Evolutionary conservation across 2,797 vertebrate genomes (phyloP).

Genomic region (Scolopax bukidnonensis): DNA sequence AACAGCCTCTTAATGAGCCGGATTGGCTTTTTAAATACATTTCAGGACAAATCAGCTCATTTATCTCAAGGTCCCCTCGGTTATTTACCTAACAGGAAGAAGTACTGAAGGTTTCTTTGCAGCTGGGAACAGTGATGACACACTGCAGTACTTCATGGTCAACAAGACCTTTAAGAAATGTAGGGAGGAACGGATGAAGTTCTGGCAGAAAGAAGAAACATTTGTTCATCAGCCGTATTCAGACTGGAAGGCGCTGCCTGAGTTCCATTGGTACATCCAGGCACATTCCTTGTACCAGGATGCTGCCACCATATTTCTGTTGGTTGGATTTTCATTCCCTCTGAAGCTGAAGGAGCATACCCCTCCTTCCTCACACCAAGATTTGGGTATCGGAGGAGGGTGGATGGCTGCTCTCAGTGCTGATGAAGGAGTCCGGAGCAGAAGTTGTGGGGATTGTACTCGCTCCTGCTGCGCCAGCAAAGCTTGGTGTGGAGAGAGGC

Average conservation of each 20-base stretch:
- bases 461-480: background rate
- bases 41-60: background rate
- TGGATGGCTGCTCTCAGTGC: background rate
- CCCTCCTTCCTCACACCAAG: background rate
- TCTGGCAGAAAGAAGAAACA: background rate
- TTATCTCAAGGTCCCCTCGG: background rate
- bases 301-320: background rate
- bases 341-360: rapidly evolving
- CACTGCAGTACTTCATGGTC: background rate
- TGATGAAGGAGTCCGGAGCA: background rate
- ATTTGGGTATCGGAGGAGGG: background rate
- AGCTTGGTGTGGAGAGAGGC: background rate
- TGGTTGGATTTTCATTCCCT: background rate
- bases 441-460: background rate
- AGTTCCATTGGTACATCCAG: background rate
- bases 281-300: background rate
- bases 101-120: background rate
- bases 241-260: background rate
- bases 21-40: rapidly evolving
- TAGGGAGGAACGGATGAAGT: background rate
- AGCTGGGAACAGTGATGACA: background rate
- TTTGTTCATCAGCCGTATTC: background rate
- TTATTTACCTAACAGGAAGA: background rate
- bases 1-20: background rate
- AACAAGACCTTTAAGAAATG: background rate